phyloP scores from a whole-genome alignment of 2,113 vertebrate genomes.

The Sorex fumeus region DNA sequence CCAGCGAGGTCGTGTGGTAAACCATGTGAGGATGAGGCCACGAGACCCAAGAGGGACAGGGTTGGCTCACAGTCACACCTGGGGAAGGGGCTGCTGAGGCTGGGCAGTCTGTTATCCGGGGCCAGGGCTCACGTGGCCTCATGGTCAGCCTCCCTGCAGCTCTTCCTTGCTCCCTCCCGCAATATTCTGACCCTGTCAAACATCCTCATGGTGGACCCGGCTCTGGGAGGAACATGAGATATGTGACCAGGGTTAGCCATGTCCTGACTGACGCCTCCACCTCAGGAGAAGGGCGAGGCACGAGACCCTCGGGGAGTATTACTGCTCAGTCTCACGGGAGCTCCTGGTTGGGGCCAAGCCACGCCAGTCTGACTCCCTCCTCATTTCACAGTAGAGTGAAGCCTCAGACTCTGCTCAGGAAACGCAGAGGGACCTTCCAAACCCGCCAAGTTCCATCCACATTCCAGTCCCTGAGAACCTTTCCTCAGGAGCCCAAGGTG shows the following conservation, averaged over 20 bases:
- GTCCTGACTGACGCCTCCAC: accelerated
- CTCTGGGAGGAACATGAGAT: background rate
- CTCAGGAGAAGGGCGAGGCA: accelerated
- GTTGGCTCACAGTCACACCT: background rate
- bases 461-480: conserved; percentile 1
- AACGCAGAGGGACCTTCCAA: background rate
- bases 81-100: background rate
- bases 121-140: accelerated
- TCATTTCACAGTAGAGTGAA: background rate
- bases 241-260: too few relatives aligned
- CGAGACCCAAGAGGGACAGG: background rate
- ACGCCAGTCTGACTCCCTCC: background rate
- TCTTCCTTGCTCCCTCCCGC: background rate
- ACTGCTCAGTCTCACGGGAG: background rate
- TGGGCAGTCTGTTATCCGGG: background rate
- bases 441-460: background rate
- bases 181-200: too few relatives aligned
- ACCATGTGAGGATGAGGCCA: background rate
- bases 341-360: background rate
- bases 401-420: background rate
- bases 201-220: too few relatives aligned
- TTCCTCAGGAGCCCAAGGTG: conserved; percentile 45
- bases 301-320: background rate
- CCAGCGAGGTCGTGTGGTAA: too few relatives aligned
- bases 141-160: background rate